Base-by-base conservation (phyloP, 30 jellyfish, hydroid and myxozoan genomes). In the Morbakka virulenta region DNA sequence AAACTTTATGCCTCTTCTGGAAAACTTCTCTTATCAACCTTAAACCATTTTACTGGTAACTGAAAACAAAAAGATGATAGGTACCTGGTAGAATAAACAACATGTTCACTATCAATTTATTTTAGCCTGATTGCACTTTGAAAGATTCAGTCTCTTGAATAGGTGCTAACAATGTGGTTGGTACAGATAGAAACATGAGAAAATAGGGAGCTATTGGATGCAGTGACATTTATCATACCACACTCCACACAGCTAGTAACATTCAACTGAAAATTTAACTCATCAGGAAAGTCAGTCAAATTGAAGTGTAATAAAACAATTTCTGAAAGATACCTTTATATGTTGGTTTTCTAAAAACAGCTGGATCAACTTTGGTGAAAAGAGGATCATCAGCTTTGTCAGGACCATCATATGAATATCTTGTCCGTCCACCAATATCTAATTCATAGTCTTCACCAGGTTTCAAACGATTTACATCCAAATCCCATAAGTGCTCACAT, bases 391-490 rank as follows among this genome's bases (percentile, higher is more conserved):
- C 79, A 0, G 97, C 97, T 29, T 61, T 76, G 81, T 89, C 97
- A 14, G 97, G 97, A 23, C 97, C 97, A 72, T 89, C 97, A 83
- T 82, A 82, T 21, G 97, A 89, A 50, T 28, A 89, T 28, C 84
- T 62, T 66, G 97, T 83, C 27, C 93, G 76, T 53, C 97, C 97
- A 71, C 78, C 94, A 41, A 82, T 49, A 76, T 89, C 97, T 28
- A 89, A 70, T 11, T 67, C 75, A 50, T 82, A 89, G 69, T 89
- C 95, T 31, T 52, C 63, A 69, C 71, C 93, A 6, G 97, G 97
- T 17, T 4, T 50, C n/a, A 89, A 73, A 14, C 97, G 72, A 34
- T 89, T 89, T 34, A 61, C 74, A 50, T 89, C 97, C 64, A 75
- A 41, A 17, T 70, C 89, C 97, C 97, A 89, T n/a, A 89, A 80